These are phyloP conservation scores for Cotesia typhae DNA, from an alignment of 1,140 invertebrate genomes.

Conservation along the genomic window DNA sequence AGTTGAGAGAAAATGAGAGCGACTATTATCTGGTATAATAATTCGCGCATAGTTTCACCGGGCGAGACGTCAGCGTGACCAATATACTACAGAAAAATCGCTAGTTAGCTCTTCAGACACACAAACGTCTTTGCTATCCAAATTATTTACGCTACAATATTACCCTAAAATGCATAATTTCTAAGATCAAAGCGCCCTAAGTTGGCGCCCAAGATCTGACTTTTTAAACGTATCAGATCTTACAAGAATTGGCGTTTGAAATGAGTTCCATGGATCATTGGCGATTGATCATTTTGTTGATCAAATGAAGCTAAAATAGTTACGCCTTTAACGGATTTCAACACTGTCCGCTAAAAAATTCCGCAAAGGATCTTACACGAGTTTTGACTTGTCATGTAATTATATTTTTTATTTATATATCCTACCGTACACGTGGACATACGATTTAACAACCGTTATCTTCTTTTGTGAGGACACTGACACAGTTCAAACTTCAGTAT, in stretches of 20 bases:
- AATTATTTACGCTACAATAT: no score
- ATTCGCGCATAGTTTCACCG: constrained; percentile 35
- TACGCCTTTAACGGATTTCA: no score
- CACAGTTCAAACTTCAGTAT: constrained; percentile 21
- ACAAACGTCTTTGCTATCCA: no score
- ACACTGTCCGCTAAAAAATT: not conserved
- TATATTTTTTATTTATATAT: constrained; percentile 19
- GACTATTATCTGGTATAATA: constrained; percentile 27
- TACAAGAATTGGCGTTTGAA: no score
- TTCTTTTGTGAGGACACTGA: constrained; percentile 36
- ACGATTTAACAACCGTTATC: constrained; percentile 37
- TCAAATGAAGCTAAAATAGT: no score
- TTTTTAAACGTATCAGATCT: no score
- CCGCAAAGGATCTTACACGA: not conserved
- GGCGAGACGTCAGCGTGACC: constrained; percentile 31
- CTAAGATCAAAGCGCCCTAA: no score
- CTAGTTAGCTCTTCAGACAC: no score
- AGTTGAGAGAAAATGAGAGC: constrained; percentile 21
- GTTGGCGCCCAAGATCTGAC: no score
- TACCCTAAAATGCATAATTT: no score
- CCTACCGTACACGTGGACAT: constrained; percentile 10
- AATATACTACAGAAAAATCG: constrained; percentile 20
- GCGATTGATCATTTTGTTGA: no score
- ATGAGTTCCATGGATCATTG: no score
- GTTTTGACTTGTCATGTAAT: not conserved